Evolutionary conservation across 2,113 vertebrate species (phyloP).

Genomic region (Pholis gunnellus): DNA sequence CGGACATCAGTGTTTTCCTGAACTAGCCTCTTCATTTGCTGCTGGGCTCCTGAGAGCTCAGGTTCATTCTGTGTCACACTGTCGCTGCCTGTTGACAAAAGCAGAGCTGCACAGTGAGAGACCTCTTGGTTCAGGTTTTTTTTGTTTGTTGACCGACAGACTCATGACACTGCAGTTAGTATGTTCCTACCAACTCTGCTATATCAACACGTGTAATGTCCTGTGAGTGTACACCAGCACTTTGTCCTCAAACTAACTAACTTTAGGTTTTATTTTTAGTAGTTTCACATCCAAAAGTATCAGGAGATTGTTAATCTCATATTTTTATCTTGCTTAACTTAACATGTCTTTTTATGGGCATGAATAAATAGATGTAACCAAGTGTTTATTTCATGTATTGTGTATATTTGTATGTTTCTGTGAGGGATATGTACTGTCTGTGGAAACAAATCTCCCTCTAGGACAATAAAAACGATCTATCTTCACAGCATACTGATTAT

Average conservation of each 20-base stretch:
- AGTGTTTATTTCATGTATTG: background rate
- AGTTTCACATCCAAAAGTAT: background rate
- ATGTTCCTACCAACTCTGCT: background rate
- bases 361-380: background rate
- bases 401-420: background rate
- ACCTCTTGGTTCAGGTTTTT: background rate
- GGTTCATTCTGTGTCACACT: background rate
- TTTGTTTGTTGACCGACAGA: background rate
- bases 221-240: background rate
- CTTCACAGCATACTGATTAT: background rate
- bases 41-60: constrained; percentile 6
- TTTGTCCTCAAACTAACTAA: background rate
- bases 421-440: background rate
- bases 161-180: no score
- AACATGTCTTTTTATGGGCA: background rate
- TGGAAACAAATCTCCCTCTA: constrained; percentile 5
- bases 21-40: constrained; percentile 1
- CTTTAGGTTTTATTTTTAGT: background rate
- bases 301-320: background rate
- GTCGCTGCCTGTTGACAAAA: background rate
- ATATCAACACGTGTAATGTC: background rate
- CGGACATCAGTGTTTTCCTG: constrained; percentile 2
- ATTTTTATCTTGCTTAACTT: background rate
- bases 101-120: background rate
- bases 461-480: background rate